Base-by-base conservation (phyloP, 1,140 invertebrate genomes). In the Nixonia krombeini region DNA sequence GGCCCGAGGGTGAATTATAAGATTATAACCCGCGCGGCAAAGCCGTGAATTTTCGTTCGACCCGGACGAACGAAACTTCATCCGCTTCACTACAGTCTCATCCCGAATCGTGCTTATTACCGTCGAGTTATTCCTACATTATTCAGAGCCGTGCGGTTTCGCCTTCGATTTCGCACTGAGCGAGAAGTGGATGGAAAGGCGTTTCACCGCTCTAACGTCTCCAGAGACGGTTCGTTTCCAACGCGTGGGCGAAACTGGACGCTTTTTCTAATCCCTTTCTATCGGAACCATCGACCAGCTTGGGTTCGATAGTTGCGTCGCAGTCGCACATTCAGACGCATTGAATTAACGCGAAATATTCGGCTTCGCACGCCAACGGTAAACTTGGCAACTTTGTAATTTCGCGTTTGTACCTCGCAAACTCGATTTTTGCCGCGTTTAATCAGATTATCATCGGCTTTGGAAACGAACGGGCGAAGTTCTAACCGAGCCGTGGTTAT, bases 381-480 rank as follows among this genome's bases (percentile, higher is more conserved):
- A 8, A 2, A 31, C 29, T 2, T 9, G 29, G 8, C 9, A 31
- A 31, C 9, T 31, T 1, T 12, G n/a, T 42, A 25, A 26, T n/a
- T n/a, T n/a, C n/a, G n/a, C 15, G 8, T 42, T 42, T 25, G 40
- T 42, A 45, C 49, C 42, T 40, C 18, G 45, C 40, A 70, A 72
- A 72, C 58, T 74, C 58, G 51, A 74, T 49, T 61, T 59, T 73
- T 61, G 56, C 62, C 53, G 25, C 62, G 16, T 9, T 38, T 70
- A 64, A 73, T 74, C 44, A 41, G 38, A 66, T 78, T 77, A 76
- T 69, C 72, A 74, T 70, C 52, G 62, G 58, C 23, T 23, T 61
- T 29, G 42, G 49, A 58, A 62, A 73, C 41, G 61, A 38, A 63
- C 28, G 50, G 13, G 37, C 55, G 49, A 53, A 61, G 65, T 74